Conservation (phyloP, 2,888 invertebrate genomes). For the Entomobrya proxima region DNA sequence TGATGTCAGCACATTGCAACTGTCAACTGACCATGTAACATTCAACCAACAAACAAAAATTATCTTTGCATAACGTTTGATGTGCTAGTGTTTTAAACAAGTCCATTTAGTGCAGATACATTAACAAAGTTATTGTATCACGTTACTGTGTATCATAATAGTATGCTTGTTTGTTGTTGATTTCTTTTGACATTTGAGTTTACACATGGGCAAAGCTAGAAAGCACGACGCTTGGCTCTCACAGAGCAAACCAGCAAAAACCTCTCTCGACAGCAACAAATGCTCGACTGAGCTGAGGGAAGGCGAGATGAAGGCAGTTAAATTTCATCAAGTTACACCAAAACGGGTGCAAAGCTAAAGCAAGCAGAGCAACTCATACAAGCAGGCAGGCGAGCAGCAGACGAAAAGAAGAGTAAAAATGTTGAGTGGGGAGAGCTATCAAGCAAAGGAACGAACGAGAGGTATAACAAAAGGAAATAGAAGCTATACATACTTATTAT, state of each 20-base stretch:
- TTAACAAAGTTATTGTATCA: constrained; percentile 24
- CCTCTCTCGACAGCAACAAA: constrained; percentile 68
- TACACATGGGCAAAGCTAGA: constrained; percentile 39
- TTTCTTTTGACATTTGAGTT: constrained; percentile 34
- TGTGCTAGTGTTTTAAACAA: neutral
- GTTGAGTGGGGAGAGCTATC: constrained; percentile 37
- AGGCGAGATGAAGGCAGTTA: constrained; percentile 65
- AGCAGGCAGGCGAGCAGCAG: neutral
- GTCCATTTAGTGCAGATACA: neutral
- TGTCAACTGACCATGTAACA: neutral
- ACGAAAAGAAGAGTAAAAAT: neutral
- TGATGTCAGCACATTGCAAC: constrained; percentile 36
- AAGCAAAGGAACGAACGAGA: constrained; percentile 20
- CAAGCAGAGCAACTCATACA: constrained; percentile 49
- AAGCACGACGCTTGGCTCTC: constrained; percentile 64
- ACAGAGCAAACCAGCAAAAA: constrained; percentile 66
- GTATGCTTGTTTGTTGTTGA: constrained; percentile 20
- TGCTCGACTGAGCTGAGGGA: constrained; percentile 67
- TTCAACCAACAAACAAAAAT: constrained; percentile 3
- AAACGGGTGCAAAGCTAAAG: constrained; percentile 57
- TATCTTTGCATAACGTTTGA: constrained; percentile 1
- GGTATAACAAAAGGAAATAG: constrained; percentile 16
- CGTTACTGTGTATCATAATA: constrained; percentile 19
- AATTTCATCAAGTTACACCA: constrained; percentile 66
- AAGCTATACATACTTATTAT: constrained; percentile 25